Evolutionary conservation across 2,113 vertebrate species (phyloP).

Genomic region (Zosterops lateralis): DNA sequence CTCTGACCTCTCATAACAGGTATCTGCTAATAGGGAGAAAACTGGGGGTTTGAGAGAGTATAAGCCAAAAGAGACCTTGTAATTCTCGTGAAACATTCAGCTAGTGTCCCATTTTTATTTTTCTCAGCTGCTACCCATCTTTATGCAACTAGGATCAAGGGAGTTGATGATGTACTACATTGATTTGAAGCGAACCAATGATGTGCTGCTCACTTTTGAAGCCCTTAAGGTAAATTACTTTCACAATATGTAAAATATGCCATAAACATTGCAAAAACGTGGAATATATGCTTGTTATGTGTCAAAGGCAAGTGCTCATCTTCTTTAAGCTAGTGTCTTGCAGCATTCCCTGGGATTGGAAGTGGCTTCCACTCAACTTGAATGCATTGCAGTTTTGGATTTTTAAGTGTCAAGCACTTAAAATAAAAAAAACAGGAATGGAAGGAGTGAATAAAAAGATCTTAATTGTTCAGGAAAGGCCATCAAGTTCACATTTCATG

Average conservation of each 20-base stretch:
- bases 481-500: not conserved
- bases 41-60: slow-evolving; percentile 1
- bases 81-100: not conserved
- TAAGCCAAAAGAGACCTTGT: not conserved
- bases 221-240: slow-evolving; percentile 88
- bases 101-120: not conserved
- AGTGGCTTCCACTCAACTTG: not conserved
- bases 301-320: not conserved
- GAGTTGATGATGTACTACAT: slow-evolving; percentile 98
- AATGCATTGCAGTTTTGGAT: not conserved
- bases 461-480: not conserved
- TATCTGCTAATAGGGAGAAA: slow-evolving; percentile 43
- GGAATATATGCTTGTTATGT: not conserved
- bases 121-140: slow-evolving; percentile 89
- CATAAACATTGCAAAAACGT: not conserved
- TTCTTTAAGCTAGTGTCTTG: not conserved
- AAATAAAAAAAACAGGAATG: not conserved
- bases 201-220: slow-evolving; percentile 96
- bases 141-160: slow-evolving; percentile 96
- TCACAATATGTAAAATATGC: not conserved
- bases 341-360: not conserved
- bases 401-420: not conserved
- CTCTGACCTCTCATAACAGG: slow-evolving; percentile 61
- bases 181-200: slow-evolving; percentile 94
- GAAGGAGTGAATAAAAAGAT: not conserved